These are phyloP conservation scores for Dysmachus trigonus DNA, from an alignment of 2,888 invertebrate genomes.

Conservation along the genomic window DNA sequence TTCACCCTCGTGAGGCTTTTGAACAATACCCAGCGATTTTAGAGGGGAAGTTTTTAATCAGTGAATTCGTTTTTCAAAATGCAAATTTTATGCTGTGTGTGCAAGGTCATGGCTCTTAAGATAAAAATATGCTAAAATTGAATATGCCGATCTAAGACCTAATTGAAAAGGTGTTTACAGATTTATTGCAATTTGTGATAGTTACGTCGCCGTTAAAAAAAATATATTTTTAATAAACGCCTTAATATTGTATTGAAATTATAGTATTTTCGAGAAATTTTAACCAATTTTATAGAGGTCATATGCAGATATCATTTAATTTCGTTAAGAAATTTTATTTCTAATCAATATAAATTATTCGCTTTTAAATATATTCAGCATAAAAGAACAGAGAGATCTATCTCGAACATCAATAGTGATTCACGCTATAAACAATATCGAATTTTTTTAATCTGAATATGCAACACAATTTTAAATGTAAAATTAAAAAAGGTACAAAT, in stretches of 20 bases:
- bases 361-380: not conserved
- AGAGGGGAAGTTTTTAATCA: constrained; percentile 27
- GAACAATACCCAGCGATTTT: not conserved
- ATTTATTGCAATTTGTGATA: not conserved
- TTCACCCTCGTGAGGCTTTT: not conserved
- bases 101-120: not conserved
- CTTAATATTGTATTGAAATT: not conserved
- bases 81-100: not conserved
- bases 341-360: no score
- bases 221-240: not conserved
- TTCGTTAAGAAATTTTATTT: not conserved
- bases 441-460: no score
- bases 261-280: not conserved
- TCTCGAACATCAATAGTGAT: not conserved
- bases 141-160: not conserved
- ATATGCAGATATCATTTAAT: no score
- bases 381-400: not conserved
- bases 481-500: not conserved
- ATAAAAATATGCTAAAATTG: not conserved
- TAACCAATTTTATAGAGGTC: not conserved
- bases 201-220: not conserved
- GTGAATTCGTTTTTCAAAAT: not conserved
- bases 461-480: not conserved
- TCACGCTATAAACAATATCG: no score
- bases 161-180: no score